These are phyloP conservation scores for Calliphora vicina DNA, from an alignment of 1,140 invertebrate genomes.

Conservation along the genomic window DNA sequence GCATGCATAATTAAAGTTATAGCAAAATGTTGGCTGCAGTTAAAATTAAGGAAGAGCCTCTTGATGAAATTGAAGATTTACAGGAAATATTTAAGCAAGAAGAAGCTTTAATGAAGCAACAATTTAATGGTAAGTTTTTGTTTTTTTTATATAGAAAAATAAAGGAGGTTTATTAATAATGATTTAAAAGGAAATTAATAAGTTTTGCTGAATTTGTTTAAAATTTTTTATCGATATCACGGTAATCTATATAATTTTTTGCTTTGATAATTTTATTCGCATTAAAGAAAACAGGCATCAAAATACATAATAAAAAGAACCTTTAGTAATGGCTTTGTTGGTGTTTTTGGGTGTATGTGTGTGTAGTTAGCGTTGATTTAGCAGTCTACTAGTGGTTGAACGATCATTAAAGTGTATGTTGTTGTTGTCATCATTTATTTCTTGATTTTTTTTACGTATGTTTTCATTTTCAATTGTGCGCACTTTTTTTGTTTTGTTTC, in stretches of 20 bases:
- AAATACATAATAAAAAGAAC: background rate
- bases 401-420: slow-evolving; percentile 3
- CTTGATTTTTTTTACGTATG: background rate
- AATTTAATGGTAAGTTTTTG: slow-evolving; percentile 27
- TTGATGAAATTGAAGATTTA: slow-evolving; percentile 13
- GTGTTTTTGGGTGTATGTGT: no score
- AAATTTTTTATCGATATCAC: background rate
- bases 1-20: background rate
- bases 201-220: background rate
- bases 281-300: no score
- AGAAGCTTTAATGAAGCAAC: slow-evolving; percentile 23
- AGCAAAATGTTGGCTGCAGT: background rate
- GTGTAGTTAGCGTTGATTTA: background rate
- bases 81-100: slow-evolving; percentile 26
- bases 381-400: background rate
- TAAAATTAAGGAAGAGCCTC: slow-evolving; percentile 31
- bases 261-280: no score
- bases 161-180: background rate
- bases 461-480: slow-evolving; percentile 31
- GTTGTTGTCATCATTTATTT: slow-evolving; percentile 11
- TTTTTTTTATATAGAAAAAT: no score
- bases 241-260: background rate
- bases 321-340: background rate
- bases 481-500: slow-evolving; percentile 32
- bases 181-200: background rate